A percentile compares a stretch with the other conserved stretches of the same genome.
Conservation (phyloP, 1,140 invertebrate species). For the Pogonomyrmex californicus region DNA sequence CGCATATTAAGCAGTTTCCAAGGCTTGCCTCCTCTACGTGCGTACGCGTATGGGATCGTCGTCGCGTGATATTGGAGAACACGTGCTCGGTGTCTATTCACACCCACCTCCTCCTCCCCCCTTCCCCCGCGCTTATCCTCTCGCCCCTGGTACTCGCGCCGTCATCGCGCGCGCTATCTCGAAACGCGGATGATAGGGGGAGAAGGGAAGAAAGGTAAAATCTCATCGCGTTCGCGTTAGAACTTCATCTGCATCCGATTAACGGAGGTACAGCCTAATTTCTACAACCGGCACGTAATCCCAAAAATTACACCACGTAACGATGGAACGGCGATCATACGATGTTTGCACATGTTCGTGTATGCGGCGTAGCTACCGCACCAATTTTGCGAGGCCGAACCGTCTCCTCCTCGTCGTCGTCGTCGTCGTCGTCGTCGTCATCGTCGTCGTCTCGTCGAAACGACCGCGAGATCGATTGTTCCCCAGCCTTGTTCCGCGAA, state of each 20-base stretch:
- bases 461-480: background rate
- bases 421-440: background rate
- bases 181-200: background rate
- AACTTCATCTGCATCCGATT: slow-evolving; percentile 63
- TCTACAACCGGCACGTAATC: slow-evolving; percentile 45
- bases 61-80: slow-evolving; percentile 27
- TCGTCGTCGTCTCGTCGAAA: background rate
- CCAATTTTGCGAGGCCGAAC: background rate
- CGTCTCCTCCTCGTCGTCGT: no score
- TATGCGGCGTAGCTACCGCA: background rate
- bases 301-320: slow-evolving; percentile 45
- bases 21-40: slow-evolving; percentile 57
- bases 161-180: slow-evolving; percentile 6
- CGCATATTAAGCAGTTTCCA: slow-evolving; percentile 78
- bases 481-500: background rate
- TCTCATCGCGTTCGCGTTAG: slow-evolving; percentile 14
- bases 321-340: background rate
- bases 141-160: background rate
- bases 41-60: slow-evolving; percentile 47
- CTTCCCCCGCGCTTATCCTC: slow-evolving; percentile 8
- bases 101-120: background rate
- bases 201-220: background rate
- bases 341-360: slow-evolving; percentile 27
- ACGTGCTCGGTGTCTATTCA: slow-evolving; percentile 44
- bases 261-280: slow-evolving; percentile 36